Conservation (phyloP, 2,888 invertebrate genomes). For the Charanyca ferruginea region DNA sequence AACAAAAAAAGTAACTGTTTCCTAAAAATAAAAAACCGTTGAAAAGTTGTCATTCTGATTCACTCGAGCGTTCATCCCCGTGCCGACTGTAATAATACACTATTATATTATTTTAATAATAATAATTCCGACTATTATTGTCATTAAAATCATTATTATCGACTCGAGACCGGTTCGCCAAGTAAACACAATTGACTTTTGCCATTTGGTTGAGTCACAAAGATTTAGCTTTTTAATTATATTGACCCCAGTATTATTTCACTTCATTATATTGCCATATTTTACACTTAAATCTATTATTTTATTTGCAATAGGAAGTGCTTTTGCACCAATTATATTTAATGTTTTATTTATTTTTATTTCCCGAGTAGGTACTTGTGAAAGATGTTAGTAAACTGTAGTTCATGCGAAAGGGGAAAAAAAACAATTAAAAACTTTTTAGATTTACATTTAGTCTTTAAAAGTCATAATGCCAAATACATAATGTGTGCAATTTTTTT, state of each 20-base stretch:
- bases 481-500: no score
- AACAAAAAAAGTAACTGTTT: conserved; percentile 68
- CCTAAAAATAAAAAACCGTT: conserved; percentile 79
- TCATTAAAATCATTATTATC: conserved; percentile 85
- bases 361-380: neutral
- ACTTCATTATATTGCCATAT: conserved; percentile 79
- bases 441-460: no score
- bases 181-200: conserved; percentile 89
- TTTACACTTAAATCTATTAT: conserved; percentile 60
- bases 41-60: conserved; percentile 84
- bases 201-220: conserved; percentile 87
- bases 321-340: conserved; percentile 8
- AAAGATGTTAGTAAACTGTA: neutral
- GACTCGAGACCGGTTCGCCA: conserved; percentile 74
- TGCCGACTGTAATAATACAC: conserved; percentile 83
- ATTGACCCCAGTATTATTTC: conserved; percentile 85
- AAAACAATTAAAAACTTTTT: no score
- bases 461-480: no score
- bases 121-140: conserved; percentile 84
- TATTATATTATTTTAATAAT: conserved; percentile 83
- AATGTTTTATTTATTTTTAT: neutral
- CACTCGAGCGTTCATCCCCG: conserved; percentile 88
- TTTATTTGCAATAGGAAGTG: conserved; percentile 41
- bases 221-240: conserved; percentile 87
- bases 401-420: neutral